Percentiles rank a stretch among this genome's conserved stretches.
Evolutionary conservation across 2,888 invertebrate genomes (phyloP).

Genomic region (Tipula confusa): DNA sequence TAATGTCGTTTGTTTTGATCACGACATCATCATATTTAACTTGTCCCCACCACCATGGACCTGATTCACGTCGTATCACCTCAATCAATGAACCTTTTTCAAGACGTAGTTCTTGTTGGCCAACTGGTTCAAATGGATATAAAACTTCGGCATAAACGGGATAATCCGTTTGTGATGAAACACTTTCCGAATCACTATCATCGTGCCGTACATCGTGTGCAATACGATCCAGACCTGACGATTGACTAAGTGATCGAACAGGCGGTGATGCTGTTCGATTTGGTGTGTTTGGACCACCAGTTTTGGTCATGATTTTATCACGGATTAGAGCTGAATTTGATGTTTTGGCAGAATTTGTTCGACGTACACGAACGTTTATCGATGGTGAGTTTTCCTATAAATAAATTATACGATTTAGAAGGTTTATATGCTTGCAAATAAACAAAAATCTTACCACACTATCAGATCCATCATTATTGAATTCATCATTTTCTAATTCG

Average conservation of each 20-base stretch:
- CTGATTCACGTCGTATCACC: conserved; percentile 47
- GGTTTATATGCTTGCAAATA: neutral
- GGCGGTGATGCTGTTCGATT: conserved; percentile 42
- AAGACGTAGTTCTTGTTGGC: conserved; percentile 47
- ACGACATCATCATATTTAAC: conserved; percentile 45
- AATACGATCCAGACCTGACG: conserved; percentile 48
- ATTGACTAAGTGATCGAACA: conserved; percentile 64
- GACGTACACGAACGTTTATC: conserved; percentile 40
- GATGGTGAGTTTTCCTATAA: conserved; percentile 39
- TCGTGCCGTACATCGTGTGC: conserved; percentile 39
- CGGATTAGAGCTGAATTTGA: conserved; percentile 35
- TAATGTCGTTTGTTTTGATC: conserved; percentile 48
- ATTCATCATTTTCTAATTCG: conserved; percentile 53
- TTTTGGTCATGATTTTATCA: conserved; percentile 36
- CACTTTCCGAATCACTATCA: conserved; percentile 50
- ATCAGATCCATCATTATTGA: conserved; percentile 37
- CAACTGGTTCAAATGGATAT: conserved; percentile 47
- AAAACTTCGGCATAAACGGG: conserved; percentile 48
- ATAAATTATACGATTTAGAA: neutral
- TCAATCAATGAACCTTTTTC: conserved; percentile 48
- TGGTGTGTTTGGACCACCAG: conserved; percentile 41
- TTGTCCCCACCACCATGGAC: conserved; percentile 72
- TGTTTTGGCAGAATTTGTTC: conserved; percentile 48
- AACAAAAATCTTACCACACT: conserved; percentile 34
- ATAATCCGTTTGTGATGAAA: conserved; percentile 45